Evolutionary conservation across 1,140 invertebrate genomes (phyloP).

Genomic region (Papilio polyxenes): DNA sequence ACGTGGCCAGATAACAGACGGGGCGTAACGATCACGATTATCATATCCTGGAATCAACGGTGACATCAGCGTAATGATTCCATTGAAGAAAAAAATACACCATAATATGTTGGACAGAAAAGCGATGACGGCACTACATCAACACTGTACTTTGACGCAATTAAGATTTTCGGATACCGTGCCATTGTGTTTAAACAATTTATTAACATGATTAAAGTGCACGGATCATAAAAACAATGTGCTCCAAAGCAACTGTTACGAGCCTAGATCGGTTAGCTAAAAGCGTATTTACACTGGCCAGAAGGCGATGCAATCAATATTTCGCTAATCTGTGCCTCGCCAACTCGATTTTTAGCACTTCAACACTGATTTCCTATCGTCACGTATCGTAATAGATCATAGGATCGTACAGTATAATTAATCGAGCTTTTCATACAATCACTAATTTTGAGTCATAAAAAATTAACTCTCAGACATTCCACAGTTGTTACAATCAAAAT

Average conservation of each 20-base stretch:
- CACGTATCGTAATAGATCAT: constrained; percentile 47
- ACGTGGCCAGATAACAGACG: constrained; percentile 58
- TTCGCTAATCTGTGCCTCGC: constrained; percentile 60
- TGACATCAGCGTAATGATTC: constrained; percentile 70
- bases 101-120: constrained; percentile 54
- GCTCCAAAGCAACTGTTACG: constrained; percentile 61
- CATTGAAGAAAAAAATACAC: constrained; percentile 61
- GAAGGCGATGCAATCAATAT: constrained; percentile 62
- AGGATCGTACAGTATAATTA: constrained; percentile 37
- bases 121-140: constrained; percentile 65
- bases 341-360: constrained; percentile 66
- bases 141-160: constrained; percentile 61
- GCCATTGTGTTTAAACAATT: constrained; percentile 55
- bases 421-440: constrained; percentile 28
- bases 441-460: background rate
- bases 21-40: constrained; percentile 65
- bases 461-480: background rate
- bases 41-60: constrained; percentile 61
- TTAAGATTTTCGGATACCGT: constrained; percentile 49
- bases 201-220: constrained; percentile 68
- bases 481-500: background rate
- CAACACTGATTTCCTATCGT: constrained; percentile 69
- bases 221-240: constrained; percentile 68
- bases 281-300: constrained; percentile 59
- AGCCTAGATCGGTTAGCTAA: constrained; percentile 61